These are phyloP conservation scores for Halichoerus grypus DNA, from an alignment of 2,113 vertebrate genomes.

Conservation along the genomic window DNA sequence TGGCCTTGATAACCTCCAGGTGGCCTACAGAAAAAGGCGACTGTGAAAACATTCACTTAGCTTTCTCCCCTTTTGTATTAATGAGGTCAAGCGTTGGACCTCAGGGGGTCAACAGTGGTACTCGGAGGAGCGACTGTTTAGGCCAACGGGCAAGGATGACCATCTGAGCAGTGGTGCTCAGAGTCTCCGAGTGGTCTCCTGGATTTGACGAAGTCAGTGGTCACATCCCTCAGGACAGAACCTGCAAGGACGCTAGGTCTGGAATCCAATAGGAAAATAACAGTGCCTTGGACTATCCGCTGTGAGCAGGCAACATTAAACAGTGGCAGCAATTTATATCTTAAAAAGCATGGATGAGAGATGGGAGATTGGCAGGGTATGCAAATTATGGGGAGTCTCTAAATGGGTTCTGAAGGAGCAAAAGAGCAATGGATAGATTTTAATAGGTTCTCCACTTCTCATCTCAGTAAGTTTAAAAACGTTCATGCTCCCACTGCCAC, in stretches of 20 bases:
- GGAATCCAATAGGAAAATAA: not conserved
- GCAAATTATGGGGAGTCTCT: not conserved
- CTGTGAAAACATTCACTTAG: slow-evolving; percentile 71
- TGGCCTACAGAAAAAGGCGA: slow-evolving; percentile 75
- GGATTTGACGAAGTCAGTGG: not conserved
- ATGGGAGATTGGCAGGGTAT: not conserved
- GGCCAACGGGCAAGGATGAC: slow-evolving; percentile 37
- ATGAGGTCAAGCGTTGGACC: slow-evolving; percentile 74
- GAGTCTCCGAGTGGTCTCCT: slow-evolving; percentile 25
- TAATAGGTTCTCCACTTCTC: not conserved
- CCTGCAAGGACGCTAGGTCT: not conserved
- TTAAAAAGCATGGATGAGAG: not conserved
- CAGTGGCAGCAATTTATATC: not conserved
- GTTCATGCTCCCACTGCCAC: not conserved
- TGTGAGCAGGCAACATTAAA: not conserved
- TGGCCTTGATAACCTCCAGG: slow-evolving; percentile 85
- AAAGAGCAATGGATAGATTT: not conserved
- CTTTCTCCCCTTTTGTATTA: slow-evolving; percentile 65
- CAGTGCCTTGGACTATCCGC: not conserved
- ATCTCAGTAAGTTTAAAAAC: not conserved
- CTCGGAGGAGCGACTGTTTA: not conserved
- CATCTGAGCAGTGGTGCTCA: not conserved
- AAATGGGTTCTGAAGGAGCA: not conserved
- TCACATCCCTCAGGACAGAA: slow-evolving; percentile 17
- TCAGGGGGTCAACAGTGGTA: slow-evolving; percentile 13